Conservation (phyloP, 2,113 vertebrate genomes). For the Podarcis muralis region DNA sequence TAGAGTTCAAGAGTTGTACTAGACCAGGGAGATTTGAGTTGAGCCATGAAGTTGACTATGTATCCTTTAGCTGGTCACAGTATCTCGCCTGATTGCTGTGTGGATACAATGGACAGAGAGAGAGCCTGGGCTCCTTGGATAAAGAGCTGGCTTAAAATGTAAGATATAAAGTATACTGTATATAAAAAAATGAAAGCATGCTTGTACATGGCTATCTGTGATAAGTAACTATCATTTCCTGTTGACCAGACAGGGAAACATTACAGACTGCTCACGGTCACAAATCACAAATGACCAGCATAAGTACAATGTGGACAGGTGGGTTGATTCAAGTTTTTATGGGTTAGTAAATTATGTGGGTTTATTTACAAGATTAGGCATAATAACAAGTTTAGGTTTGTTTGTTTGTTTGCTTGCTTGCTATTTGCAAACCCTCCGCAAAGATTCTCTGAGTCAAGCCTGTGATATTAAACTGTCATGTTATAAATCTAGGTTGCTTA, state of each 20-base stretch:
- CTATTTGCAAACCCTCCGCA: not conserved
- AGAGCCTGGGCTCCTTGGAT: not conserved
- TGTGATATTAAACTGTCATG: not conserved
- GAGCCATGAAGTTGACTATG: not conserved
- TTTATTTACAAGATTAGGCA: not conserved
- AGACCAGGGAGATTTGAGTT: not conserved
- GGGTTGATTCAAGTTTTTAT: not conserved
- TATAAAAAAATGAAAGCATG: not conserved
- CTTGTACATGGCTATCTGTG: not conserved
- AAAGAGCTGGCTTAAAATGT: not conserved
- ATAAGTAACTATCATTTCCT: not conserved
- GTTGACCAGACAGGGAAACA: not conserved
- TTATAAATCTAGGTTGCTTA: not conserved
- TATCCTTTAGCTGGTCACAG: not conserved
- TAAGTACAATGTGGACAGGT: not conserved
- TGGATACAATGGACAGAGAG: not conserved
- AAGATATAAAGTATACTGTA: not conserved
- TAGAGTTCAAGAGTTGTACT: not conserved
- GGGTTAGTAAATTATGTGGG: not conserved
- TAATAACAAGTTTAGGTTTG: not conserved
- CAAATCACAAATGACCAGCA: not conserved
- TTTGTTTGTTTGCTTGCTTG: not conserved
- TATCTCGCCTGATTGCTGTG: not conserved
- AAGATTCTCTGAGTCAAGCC: not conserved
- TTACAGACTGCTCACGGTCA: not conserved